A percentile compares a stretch with the other conserved stretches of the same genome.
Evolutionary conservation across 1,140 invertebrate genomes (phyloP).

Genomic region (Capitella teleta): DNA sequence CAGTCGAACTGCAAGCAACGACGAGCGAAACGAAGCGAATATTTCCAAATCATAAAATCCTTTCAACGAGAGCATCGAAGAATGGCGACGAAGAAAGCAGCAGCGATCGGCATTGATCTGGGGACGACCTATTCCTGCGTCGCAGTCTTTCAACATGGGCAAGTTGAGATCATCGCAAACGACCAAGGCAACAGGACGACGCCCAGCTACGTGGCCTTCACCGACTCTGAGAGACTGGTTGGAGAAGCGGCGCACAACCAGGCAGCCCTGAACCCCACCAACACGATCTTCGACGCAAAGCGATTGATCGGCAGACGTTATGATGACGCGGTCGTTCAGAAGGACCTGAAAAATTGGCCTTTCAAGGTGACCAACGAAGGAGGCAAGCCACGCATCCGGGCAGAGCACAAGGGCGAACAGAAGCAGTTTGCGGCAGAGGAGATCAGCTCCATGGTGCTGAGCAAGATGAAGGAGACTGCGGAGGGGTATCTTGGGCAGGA

Average conservation of each 20-base stretch:
- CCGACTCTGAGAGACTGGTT: slow-evolving; percentile 71
- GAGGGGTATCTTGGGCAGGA: slow-evolving; percentile 75
- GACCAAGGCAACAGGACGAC: slow-evolving; percentile 87
- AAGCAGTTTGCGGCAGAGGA: slow-evolving; percentile 86
- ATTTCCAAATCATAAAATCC: no score
- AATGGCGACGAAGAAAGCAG: no score
- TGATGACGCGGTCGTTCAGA: slow-evolving; percentile 59
- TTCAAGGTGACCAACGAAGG: slow-evolving; percentile 67
- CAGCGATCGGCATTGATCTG: slow-evolving; percentile 46
- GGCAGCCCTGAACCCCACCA: slow-evolving; percentile 74
- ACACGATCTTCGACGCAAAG: slow-evolving; percentile 86
- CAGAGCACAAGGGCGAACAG: slow-evolving; percentile 73
- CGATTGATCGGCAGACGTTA: slow-evolving; percentile 63
- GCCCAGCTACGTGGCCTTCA: slow-evolving; percentile 82
- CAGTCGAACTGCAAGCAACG: no score
- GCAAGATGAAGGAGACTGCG: slow-evolving; percentile 82
- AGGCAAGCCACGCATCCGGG: slow-evolving; percentile 60
- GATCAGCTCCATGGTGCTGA: slow-evolving; percentile 78
- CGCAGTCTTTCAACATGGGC: slow-evolving; percentile 47
- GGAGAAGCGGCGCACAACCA: slow-evolving; percentile 62
- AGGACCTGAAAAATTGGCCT: slow-evolving; percentile 52
- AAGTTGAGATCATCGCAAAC: slow-evolving; percentile 81
- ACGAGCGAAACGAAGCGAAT: no score
- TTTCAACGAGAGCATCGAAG: no score
- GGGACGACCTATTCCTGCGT: slow-evolving; percentile 48